phyloP scores from a whole-genome alignment of 2,888 invertebrate species.

The Sinodicranocentrus sp. region DNA sequence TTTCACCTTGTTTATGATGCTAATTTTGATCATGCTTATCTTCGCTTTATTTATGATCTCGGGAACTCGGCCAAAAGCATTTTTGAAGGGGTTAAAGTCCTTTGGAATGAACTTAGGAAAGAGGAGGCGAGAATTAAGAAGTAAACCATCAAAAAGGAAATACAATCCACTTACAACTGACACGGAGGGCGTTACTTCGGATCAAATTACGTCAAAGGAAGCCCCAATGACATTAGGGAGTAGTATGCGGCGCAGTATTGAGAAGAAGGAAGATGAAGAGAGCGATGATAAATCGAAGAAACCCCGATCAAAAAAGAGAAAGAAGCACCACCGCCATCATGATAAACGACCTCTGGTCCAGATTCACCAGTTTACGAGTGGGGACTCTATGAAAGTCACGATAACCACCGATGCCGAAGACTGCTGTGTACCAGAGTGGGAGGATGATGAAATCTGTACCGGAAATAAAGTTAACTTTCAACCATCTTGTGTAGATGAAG shows the following conservation, averaged over 20 bases:
- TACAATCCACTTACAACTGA: no score
- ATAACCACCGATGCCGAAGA: slow-evolving; percentile 38
- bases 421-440: not conserved
- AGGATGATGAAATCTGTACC: not conserved
- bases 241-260: not conserved
- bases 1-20: slow-evolving; percentile 30
- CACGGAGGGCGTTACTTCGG: no score
- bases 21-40: slow-evolving; percentile 15
- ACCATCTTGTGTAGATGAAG: no score
- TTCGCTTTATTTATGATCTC: not conserved
- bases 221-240: no score
- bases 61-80: no score
- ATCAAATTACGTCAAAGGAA: no score
- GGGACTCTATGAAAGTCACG: slow-evolving; percentile 21
- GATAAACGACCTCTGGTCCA: not conserved
- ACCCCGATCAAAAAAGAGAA: not conserved
- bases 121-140: no score
- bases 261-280: no score
- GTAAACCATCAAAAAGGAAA: no score
- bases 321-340: not conserved
- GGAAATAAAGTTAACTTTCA: no score
- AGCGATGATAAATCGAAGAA: not conserved
- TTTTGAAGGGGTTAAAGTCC: no score
- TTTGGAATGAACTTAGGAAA: no score
- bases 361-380: slow-evolving; percentile 1